Base-by-base conservation (phyloP, 2,113 vertebrate genomes). In the Phaethornis superciliosus region DNA sequence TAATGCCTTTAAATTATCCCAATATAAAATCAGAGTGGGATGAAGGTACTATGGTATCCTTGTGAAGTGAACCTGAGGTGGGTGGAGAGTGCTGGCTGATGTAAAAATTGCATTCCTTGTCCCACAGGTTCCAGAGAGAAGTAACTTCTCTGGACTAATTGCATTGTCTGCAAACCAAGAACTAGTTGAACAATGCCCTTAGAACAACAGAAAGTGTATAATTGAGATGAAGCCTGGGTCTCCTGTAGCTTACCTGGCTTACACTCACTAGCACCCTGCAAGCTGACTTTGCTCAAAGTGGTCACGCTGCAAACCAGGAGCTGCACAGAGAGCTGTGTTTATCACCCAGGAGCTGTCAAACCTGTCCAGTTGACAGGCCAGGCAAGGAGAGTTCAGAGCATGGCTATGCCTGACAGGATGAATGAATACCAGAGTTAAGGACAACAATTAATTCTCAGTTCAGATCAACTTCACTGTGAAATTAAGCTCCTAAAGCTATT, bases 1-100 rank as follows among this genome's bases (percentile, higher is more conserved):
- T 67, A 88, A 88, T 89, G 64, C 35, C 56, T 83, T 49, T 67
- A 94, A 88, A 91, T 89, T 59, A 80, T 37, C 35, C 47, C 22
- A 74, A 18, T 65, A 80, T 64, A 83, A 95, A 91, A 88, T 60
- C 76, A 90, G 74, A 94, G 79, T 83, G 64, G 85, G 80, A 88
- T 54, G 82, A 78, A 90, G 51, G 67, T 40, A 63, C 63, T 71
- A 4, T 49, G 69, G n/a, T 75, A 80, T 85, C 83, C 83, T 67
- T 83, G 76, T 75, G 56, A 86, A 60, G 68, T 54, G 52, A 93
- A 84, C 44, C 47, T 54, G 42, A 55, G 47, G 64, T 88, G 52
- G 68, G 85, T 46, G 71, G 64, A 67, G 59, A 79, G 37, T 3
- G 28, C 59, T 85, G 82, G 64, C 13, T 77, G 65, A 83, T 58